Conservation (phyloP, 2,888 invertebrate genomes). For the Pollenia griseotomentosa region DNA sequence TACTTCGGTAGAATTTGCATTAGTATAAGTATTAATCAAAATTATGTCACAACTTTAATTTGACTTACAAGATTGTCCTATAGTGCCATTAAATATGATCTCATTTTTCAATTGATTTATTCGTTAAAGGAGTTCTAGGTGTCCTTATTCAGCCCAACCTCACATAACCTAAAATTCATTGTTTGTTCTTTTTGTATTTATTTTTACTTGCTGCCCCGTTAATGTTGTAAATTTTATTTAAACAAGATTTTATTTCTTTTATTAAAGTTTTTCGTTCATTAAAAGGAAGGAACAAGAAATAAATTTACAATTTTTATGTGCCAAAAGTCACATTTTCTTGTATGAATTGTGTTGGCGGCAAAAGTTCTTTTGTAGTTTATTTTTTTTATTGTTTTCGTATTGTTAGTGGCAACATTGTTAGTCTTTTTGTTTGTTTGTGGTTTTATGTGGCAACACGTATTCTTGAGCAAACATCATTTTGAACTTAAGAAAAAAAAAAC, state of each 20-base stretch:
- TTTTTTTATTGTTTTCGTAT: conserved; percentile 6
- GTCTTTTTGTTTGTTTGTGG: conserved; percentile 30
- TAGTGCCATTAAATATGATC: too few relatives aligned
- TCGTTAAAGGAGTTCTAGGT: neutral
- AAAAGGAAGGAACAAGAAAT: conserved; percentile 52
- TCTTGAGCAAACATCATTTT: conserved; percentile 56
- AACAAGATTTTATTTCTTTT: conserved; percentile 57
- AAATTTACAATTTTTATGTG: conserved; percentile 63
- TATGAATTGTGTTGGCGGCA: conserved; percentile 63
- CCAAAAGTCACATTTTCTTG: conserved; percentile 64
- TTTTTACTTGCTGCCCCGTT: conserved; percentile 2
- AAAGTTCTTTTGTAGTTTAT: conserved; percentile 55
- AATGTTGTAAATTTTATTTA: conserved; percentile 62
- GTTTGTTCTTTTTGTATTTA: neutral
- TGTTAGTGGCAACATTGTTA: conserved; percentile 56
- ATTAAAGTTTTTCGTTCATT: conserved; percentile 10
- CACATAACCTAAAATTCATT: conserved; percentile 25
- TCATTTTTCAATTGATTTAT: neutral
- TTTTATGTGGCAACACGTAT: conserved; percentile 42
- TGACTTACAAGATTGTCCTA: too few relatives aligned
- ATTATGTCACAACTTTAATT: too few relatives aligned
- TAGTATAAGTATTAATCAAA: too few relatives aligned
- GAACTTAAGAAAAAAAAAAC: conserved; percentile 32
- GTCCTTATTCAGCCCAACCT: conserved; percentile 26
- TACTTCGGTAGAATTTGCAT: too few relatives aligned